Conservation (phyloP, 2,113 vertebrate genomes). For the Chionomys nivalis region DNA sequence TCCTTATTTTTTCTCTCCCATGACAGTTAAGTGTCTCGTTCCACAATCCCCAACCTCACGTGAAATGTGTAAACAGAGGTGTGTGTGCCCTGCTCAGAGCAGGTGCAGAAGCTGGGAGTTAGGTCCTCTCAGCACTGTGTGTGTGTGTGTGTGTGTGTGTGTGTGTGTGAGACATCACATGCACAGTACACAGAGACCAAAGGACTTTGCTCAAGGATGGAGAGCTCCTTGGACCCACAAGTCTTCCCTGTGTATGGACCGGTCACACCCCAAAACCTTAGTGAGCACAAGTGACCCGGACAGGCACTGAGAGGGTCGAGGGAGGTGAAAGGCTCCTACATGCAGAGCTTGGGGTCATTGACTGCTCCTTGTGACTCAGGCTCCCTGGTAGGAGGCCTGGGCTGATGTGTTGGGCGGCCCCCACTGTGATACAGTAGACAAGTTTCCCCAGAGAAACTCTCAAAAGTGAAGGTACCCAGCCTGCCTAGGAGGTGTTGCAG, state of each 20-base stretch:
- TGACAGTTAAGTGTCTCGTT: neutral
- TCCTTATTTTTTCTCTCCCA: slow-evolving; percentile 26
- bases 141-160: no score
- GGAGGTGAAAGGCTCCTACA: neutral
- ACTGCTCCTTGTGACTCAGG: no score
- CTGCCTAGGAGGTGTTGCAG: neutral
- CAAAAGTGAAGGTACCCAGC: no score
- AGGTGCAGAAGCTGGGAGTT: neutral
- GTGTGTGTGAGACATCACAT: neutral
- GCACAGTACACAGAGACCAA: neutral
- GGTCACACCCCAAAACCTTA: neutral
- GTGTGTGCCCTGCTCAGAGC: neutral
- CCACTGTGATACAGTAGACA: neutral
- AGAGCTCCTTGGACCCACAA: neutral
- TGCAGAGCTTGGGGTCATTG: neutral
- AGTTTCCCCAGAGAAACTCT: neutral
- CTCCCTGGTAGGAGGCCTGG: neutral
- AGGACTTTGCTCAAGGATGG: neutral
- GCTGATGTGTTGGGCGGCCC: neutral
- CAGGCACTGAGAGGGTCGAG: neutral
- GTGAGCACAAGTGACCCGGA: neutral
- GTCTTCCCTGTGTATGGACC: neutral
- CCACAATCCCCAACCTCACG: neutral
- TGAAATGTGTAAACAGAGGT: neutral
- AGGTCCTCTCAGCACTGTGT: neutral